A percentile compares a stretch with the other conserved stretches of the same genome.
Evolutionary conservation across 2,797 vertebrate species (phyloP).

Genomic region (Mormyrops boulengeri): DNA sequence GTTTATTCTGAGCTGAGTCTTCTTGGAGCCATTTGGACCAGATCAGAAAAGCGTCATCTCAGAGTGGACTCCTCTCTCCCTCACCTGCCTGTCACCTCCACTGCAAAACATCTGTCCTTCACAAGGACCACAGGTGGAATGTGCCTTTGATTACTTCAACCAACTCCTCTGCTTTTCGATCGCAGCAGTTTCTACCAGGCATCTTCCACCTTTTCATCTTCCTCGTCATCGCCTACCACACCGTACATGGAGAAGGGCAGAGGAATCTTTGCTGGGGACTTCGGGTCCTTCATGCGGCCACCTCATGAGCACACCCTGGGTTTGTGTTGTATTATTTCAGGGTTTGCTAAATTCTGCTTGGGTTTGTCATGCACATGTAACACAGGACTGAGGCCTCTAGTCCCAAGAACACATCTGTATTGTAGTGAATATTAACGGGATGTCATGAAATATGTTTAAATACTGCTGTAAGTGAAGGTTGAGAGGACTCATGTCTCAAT

Average conservation of each 20-base stretch:
- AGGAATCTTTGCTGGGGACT: slow-evolving; percentile 77
- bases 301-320: slow-evolving; percentile 69
- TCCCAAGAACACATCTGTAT: background rate
- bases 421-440: background rate
- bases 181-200: slow-evolving; percentile 76
- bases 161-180: slow-evolving; percentile 75
- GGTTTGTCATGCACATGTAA: background rate
- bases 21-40: background rate
- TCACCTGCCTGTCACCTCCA: slow-evolving; percentile 34
- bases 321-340: slow-evolving; percentile 76
- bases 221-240: slow-evolving; percentile 56
- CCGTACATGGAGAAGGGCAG: slow-evolving; percentile 84
- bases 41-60: background rate
- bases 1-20: background rate
- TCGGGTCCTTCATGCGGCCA: slow-evolving; percentile 83
- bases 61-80: slow-evolving; percentile 19
- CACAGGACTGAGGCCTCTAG: background rate
- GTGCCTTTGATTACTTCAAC: slow-evolving; percentile 62
- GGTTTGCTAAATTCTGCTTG: background rate
- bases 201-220: slow-evolving; percentile 38
- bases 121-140: slow-evolving; percentile 24
- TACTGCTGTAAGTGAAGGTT: background rate
- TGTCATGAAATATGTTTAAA: background rate
- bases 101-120: background rate
- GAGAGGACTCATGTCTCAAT: background rate